Base-by-base conservation (phyloP, 2,888 invertebrate species). In the Strigamia transsilvanica region DNA sequence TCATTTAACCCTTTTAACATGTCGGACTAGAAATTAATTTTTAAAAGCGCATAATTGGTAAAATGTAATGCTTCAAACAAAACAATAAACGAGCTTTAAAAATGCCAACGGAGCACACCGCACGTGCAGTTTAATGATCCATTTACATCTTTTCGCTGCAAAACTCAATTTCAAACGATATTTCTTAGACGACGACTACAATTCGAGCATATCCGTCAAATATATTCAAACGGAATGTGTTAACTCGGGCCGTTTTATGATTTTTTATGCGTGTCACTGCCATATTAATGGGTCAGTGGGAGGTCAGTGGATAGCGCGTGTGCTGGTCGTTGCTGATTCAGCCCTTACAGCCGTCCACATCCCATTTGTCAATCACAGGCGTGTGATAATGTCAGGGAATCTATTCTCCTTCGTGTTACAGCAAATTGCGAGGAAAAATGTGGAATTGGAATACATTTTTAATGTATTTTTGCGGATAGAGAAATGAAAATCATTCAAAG, bases 321-420 rank as follows among this genome's bases (percentile, higher is more conserved):
- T 73, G 73, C 32, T 27, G 73, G 73, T 73, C 73, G 32, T 56
- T 73, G 73, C 73, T 73, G 73, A 73, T 73, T 73, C 73, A 73
- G 73, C 73, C 73, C 32, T 73, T 73, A 5, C n/a, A 32, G 73
- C 73, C 13, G 12, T 73, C 73, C 13, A 73, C 73, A 3, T 73
- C 73, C 73, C 73, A 73, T 73, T 73, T 73, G 73, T 73, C 73
- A 73, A 73, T 73, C 73, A 73, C 5, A 73, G 73, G 12, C 73
- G 27, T 21, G n/a, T 73, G n/a, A 73, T 73, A 73, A 73, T 73
- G 73, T 73, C 32, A 73, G 32, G 73, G n/a, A 73, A 73, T 6
- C 2, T 73, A 6, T 73, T 32, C 5, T 73, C 61, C 21, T 66
- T 23, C 23, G 18, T 32, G 27, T 73, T 32, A 73, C 73, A 27